These are phyloP conservation scores for Pseudochaenichthys georgianus DNA, from an alignment of 2,797 vertebrate genomes.

Conservation along the genomic window DNA sequence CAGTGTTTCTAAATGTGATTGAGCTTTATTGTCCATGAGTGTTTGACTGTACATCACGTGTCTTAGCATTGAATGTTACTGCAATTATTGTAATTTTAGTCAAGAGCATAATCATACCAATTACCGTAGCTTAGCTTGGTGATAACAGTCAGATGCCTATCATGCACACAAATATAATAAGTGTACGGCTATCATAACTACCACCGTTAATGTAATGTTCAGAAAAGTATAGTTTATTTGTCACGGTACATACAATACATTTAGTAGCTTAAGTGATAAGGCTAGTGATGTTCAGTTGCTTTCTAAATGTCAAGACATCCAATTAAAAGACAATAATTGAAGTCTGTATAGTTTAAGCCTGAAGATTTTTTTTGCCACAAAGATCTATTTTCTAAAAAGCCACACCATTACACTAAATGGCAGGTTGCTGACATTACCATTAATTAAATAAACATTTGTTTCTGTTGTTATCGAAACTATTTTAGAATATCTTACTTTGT, in stretches of 20 bases:
- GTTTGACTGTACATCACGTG: background rate
- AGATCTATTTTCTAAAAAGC: background rate
- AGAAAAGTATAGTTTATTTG: background rate
- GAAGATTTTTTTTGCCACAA: background rate
- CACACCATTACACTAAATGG: background rate
- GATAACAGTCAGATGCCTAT: background rate
- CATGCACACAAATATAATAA: background rate
- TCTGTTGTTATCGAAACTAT: background rate
- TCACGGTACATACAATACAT: background rate
- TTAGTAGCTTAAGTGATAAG: background rate
- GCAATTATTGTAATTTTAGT: background rate
- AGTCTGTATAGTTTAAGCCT: background rate
- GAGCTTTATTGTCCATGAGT: background rate
- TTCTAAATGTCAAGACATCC: constrained; percentile 1
- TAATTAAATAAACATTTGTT: too few relatives aligned
- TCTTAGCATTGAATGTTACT: background rate
- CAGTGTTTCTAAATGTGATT: background rate
- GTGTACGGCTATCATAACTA: background rate
- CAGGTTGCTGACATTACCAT: background rate
- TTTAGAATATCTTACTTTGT: background rate
- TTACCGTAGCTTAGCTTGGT: background rate
- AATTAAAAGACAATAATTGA: background rate
- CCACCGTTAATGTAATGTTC: background rate
- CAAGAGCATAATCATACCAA: constrained; percentile 1
- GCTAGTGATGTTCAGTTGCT: background rate